These are phyloP conservation scores for Anthonomus grandis DNA, from an alignment of 1,140 invertebrate genomes.

Conservation along the genomic window DNA sequence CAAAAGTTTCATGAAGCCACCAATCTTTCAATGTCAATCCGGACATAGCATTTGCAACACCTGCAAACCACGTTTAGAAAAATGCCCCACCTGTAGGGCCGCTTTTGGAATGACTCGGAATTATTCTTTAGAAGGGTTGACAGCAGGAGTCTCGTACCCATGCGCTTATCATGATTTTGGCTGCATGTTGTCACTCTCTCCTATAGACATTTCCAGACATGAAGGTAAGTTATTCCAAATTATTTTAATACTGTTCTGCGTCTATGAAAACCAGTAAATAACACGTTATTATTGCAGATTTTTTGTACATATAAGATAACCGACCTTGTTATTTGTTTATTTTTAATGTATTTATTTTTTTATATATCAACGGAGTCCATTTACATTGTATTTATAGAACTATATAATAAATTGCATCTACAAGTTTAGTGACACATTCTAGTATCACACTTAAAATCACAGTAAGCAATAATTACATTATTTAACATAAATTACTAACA, in stretches of 20 bases:
- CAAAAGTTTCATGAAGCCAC: conserved; percentile 72
- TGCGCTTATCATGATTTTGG: conserved; percentile 37
- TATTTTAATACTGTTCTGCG: neutral
- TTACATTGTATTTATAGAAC: too few relatives aligned
- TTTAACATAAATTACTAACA: too few relatives aligned
- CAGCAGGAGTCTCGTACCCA: conserved; percentile 34
- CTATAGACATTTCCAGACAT: conserved; percentile 31
- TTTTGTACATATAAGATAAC: too few relatives aligned
- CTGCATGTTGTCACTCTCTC: conserved; percentile 28
- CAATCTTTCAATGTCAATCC: conserved; percentile 71
- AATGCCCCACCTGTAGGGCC: conserved; percentile 73
- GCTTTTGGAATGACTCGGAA: conserved; percentile 73
- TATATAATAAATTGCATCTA: too few relatives aligned
- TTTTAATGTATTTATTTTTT: too few relatives aligned
- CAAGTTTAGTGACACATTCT: too few relatives aligned
- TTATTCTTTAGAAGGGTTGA: conserved; percentile 67
- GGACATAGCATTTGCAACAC: conserved; percentile 75
- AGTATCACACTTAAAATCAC: too few relatives aligned
- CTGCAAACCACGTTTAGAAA: conserved; percentile 63
- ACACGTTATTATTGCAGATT: too few relatives aligned
- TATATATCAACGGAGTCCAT: too few relatives aligned
- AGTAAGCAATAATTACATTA: too few relatives aligned
- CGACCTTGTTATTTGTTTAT: too few relatives aligned
- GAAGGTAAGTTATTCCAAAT: conserved; percentile 25
- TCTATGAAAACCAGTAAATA: too few relatives aligned